A percentile compares a stretch with the other conserved stretches of the same genome.
These are phyloP conservation scores for Micropterix aruncella DNA, from an alignment of 2,888 invertebrate genomes.

Conservation along the genomic window DNA sequence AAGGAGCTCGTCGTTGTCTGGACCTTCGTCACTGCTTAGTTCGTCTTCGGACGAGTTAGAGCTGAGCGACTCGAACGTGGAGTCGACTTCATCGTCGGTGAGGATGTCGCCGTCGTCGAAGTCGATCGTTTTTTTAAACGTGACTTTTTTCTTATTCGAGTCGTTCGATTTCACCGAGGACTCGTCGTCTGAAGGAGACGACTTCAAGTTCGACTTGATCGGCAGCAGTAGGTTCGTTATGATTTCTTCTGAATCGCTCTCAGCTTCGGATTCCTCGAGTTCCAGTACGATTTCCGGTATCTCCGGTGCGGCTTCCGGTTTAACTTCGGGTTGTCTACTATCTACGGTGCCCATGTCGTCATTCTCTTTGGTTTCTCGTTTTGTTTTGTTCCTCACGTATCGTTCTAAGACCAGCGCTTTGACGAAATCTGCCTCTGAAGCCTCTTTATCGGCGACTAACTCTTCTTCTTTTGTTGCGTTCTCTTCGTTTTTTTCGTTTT, in stretches of 20 bases:
- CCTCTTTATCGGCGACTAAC: constrained; percentile 20
- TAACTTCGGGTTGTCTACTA: no score
- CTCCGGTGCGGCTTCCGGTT: no score
- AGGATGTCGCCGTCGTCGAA: constrained; percentile 37
- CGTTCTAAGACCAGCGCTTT: constrained; percentile 32
- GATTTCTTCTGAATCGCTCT: constrained; percentile 2
- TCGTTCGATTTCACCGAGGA: constrained; percentile 23
- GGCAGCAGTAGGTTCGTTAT: constrained; percentile 15
- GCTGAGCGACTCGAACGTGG: constrained; percentile 30
- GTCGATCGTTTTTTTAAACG: constrained; percentile 34
- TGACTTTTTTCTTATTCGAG: constrained; percentile 30
- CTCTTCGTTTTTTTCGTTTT: constrained; percentile 25
- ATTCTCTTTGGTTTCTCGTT: constrained; percentile 18
- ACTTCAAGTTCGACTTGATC: constrained; percentile 31
- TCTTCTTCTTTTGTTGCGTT: constrained; percentile 23
- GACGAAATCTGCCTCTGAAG: constrained; percentile 27
- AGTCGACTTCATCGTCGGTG: constrained; percentile 29
- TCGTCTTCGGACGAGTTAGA: constrained; percentile 21
- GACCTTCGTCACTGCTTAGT: constrained; percentile 23
- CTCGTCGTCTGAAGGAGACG: constrained; percentile 32
- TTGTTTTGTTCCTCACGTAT: constrained; percentile 23
- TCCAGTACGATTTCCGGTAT: neutral
- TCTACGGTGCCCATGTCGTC: no score
- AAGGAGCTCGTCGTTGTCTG: constrained; percentile 23
- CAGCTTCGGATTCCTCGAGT: constrained; percentile 8